Base-by-base conservation (phyloP, 2,113 vertebrate species). In the Hydropotes inermis region DNA sequence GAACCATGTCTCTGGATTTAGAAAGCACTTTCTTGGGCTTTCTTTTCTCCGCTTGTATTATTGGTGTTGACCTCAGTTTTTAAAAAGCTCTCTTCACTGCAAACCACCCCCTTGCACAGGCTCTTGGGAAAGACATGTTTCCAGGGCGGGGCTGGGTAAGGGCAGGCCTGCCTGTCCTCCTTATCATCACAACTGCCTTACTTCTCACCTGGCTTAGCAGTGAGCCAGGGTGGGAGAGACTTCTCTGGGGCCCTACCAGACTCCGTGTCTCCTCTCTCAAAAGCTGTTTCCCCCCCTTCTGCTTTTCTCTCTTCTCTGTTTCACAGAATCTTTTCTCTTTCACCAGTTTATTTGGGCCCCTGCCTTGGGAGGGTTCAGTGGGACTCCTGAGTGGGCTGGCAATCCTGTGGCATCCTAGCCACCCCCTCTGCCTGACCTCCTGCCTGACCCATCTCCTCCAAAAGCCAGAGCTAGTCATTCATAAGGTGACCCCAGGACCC, bases 401-500 rank as follows among this genome's bases (percentile, higher is more conserved):
- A 30, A 21, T 45, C 79, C 67, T 84, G 30, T 36, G 57, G 36
- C n/a, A 30, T 61, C 25, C 6, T 39, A 47, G 9, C 1, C 19
- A n/a, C 36, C 23, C 0, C 6, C 17, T 17, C 19, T 0, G n/a
- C 4, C 1, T 50, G 47, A 1, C 2, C 23, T 0, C 12, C 15
- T 2, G 0, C 67, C 67, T 50, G 47, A 50, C 12, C 12, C 47
- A 50, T 14, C 47, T 70, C 67, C 10, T 12, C 30, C 13, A 12
- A 79, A 78, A 91, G 61, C 39, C 4, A 19, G 57, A 47, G 21
- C 21, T 43, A 50, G 21, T 17, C 7, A 21, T 36, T 50, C 27
- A 58, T 47, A n/a, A 54, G 47, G 23, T 58, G 85, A 64, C 28
- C 30, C 39, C 23, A 74, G 61, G 55, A 25, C 23, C 8, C 55